Percentiles rank a stretch among this genome's conserved stretches.
Evolutionary conservation across 2,888 invertebrate genomes (phyloP).

Genomic region (Subacronicta megacephala): DNA sequence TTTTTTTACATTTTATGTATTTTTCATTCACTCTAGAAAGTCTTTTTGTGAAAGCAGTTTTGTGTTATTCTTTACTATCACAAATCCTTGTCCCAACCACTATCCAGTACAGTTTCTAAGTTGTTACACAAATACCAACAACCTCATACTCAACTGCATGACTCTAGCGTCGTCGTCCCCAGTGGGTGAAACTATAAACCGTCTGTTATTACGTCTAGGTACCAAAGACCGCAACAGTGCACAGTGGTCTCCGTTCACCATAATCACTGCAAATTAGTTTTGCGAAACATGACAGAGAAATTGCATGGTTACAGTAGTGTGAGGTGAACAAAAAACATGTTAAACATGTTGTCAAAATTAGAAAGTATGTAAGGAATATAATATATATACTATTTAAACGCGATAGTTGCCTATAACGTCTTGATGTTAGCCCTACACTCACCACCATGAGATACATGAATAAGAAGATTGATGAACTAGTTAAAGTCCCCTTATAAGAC

Average conservation of each 20-base stretch:
- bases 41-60: background rate
- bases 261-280: slow-evolving; percentile 50
- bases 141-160: slow-evolving; percentile 11
- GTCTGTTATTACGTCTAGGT: slow-evolving; percentile 34
- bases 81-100: background rate
- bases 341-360: too few relatives aligned
- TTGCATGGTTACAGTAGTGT: slow-evolving; percentile 15
- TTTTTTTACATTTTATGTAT: too few relatives aligned
- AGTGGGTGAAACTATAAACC: slow-evolving; percentile 36
- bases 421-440: too few relatives aligned
- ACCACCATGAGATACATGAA: too few relatives aligned
- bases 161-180: slow-evolving; percentile 19
- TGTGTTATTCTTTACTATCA: background rate
- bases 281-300: slow-evolving; percentile 42
- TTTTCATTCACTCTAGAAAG: background rate
- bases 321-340: too few relatives aligned
- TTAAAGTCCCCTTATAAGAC: too few relatives aligned
- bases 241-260: slow-evolving; percentile 37
- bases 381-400: too few relatives aligned
- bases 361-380: too few relatives aligned
- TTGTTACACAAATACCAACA: slow-evolving; percentile 14
- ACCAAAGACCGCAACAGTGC: slow-evolving; percentile 35
- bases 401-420: too few relatives aligned
- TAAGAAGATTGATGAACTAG: too few relatives aligned
- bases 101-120: background rate